Conservation (phyloP, 2,888 invertebrate genomes). For the Uropetala carovei region DNA sequence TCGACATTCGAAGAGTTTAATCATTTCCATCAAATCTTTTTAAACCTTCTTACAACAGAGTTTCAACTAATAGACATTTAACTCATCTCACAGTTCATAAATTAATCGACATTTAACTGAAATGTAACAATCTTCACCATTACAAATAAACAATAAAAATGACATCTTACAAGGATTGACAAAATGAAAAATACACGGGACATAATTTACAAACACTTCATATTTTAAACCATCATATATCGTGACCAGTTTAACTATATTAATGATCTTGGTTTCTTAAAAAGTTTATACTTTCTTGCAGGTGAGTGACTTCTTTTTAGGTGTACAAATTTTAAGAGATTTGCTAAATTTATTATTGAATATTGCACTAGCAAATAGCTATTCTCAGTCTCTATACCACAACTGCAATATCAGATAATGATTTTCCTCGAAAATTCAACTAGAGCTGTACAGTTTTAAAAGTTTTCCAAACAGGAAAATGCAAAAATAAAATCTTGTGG, state of each 20-base stretch:
- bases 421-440: constrained; percentile 16
- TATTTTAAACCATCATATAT: neutral
- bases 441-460: constrained; percentile 50
- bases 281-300: neutral
- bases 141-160: constrained; percentile 15
- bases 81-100: neutral
- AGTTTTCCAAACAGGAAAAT: constrained; percentile 57
- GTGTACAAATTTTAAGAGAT: constrained; percentile 45
- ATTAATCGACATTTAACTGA: neutral
- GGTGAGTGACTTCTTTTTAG: neutral
- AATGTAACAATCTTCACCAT: neutral
- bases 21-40: neutral
- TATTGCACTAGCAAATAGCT: constrained; percentile 53
- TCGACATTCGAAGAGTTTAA: neutral
- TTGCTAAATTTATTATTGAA: constrained; percentile 15
- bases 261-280: neutral
- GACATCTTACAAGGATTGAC: neutral
- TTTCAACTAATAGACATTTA: neutral
- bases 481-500: constrained; percentile 62
- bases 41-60: neutral
- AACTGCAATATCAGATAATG: constrained; percentile 42
- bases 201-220: neutral
- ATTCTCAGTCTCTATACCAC: constrained; percentile 36
- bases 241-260: neutral
- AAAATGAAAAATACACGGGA: constrained; percentile 17